Evolutionary conservation across 2,888 invertebrate genomes (phyloP).

Genomic region (Clepsis dumicolana): DNA sequence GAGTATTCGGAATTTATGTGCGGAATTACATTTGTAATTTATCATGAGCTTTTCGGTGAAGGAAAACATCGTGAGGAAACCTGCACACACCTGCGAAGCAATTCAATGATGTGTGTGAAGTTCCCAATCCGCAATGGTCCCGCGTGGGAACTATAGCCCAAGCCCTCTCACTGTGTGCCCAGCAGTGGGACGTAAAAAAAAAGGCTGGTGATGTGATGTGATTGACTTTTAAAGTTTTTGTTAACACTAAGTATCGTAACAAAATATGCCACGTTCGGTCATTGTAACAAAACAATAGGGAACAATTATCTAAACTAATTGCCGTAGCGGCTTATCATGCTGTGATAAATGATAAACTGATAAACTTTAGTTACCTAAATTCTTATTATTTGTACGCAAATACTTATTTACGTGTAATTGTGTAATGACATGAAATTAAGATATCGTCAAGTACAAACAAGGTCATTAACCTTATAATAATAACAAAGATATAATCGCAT

Average conservation of each 20-base stretch:
- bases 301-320: constrained; percentile 15
- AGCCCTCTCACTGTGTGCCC: too few species aligned
- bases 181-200: too few species aligned
- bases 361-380: constrained; percentile 16
- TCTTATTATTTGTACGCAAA: constrained; percentile 7
- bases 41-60: too few species aligned
- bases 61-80: too few species aligned
- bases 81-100: too few species aligned
- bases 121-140: too few species aligned
- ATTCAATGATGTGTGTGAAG: too few species aligned
- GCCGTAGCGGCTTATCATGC: constrained; percentile 10
- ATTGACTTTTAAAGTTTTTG: constrained; percentile 21
- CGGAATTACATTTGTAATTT: too few species aligned
- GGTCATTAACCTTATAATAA: not conserved
- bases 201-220: not conserved
- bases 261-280: constrained; percentile 21
- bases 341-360: constrained; percentile 32
- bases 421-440: not conserved
- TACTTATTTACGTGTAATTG: constrained; percentile 12
- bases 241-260: constrained; percentile 20
- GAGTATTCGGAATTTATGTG: too few species aligned
- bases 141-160: too few species aligned
- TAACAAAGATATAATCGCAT: not conserved
- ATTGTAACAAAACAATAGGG: constrained; percentile 16
- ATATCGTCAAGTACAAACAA: constrained; percentile 3